Evolutionary conservation across 2,797 vertebrate genomes (phyloP).

Genomic region (Alfaro cultratus): DNA sequence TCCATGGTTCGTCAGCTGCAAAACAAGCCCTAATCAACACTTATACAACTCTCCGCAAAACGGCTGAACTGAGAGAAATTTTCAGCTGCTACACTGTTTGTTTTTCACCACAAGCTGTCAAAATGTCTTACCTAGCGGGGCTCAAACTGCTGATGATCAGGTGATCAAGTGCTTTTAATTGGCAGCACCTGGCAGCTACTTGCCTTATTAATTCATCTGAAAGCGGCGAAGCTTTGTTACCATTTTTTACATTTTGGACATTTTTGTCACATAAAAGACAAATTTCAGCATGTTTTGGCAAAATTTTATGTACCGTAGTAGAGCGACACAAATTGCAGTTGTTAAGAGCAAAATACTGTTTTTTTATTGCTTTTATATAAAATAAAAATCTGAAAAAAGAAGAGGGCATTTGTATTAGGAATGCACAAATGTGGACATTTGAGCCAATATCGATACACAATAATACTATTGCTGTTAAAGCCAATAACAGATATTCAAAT

Average conservation of each 20-base stretch:
- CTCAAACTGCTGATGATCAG: conserved; percentile 3
- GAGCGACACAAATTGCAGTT: not conserved
- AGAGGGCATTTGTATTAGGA: not conserved
- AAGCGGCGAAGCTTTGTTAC: not conserved
- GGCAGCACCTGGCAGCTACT: not conserved
- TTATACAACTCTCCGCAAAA: not conserved
- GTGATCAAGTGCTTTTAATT: conserved; percentile 3
- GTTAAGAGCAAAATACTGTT: not conserved
- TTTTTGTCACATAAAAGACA: not conserved
- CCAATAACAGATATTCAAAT: not conserved
- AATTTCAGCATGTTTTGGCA: not conserved
- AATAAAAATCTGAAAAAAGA: not conserved
- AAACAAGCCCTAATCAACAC: not conserved
- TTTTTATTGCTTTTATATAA: not conserved
- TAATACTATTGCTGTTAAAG: not conserved
- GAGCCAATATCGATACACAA: not conserved
- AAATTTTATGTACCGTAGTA: not conserved
- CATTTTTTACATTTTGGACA: not conserved
- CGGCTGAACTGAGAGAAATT: not conserved
- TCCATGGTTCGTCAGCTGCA: not conserved
- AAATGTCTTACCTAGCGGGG: not conserved
- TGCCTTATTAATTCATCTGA: not conserved
- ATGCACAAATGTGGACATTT: not conserved
- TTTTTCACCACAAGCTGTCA: conserved; percentile 8
- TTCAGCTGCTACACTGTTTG: not conserved